Evolutionary conservation across 1,140 invertebrate genomes (phyloP).

Genomic region (Pseudomyrmex dendroicus): DNA sequence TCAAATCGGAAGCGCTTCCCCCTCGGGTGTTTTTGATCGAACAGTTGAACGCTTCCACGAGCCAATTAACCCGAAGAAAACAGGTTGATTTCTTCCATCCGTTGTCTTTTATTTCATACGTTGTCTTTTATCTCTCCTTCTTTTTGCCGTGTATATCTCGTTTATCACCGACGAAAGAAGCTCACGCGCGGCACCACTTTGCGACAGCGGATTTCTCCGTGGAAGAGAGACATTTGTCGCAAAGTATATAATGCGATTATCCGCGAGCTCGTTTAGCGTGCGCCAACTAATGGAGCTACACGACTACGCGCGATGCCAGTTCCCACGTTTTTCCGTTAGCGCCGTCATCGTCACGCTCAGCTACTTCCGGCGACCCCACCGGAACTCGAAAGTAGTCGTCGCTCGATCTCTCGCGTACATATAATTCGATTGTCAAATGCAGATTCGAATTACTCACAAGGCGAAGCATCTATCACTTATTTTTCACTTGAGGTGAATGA

Average conservation of each 20-base stretch:
- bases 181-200: background rate
- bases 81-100: conserved; percentile 1
- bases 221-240: conserved; percentile 17
- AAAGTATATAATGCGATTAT: conserved; percentile 54
- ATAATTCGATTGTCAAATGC: background rate
- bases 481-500: background rate
- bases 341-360: conserved; percentile 79
- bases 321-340: conserved; percentile 85
- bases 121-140: background rate
- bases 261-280: conserved; percentile 24
- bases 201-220: background rate
- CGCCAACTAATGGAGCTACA: conserved; percentile 40
- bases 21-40: background rate
- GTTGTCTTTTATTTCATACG: too few species aligned
- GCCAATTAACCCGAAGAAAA: conserved; percentile 11
- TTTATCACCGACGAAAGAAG: background rate
- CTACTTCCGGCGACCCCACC: conserved; percentile 82
- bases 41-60: conserved; percentile 22
- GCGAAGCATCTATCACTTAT: conserved; percentile 2
- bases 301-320: conserved; percentile 59
- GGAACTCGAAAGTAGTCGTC: conserved; percentile 76
- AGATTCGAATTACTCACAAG: background rate
- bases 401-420: conserved; percentile 70
- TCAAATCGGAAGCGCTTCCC: background rate
- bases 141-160: background rate